A percentile compares a stretch with the other conserved stretches of the same genome.
Conservation (phyloP, 1,140 invertebrate species). For the Formica exsecta region DNA sequence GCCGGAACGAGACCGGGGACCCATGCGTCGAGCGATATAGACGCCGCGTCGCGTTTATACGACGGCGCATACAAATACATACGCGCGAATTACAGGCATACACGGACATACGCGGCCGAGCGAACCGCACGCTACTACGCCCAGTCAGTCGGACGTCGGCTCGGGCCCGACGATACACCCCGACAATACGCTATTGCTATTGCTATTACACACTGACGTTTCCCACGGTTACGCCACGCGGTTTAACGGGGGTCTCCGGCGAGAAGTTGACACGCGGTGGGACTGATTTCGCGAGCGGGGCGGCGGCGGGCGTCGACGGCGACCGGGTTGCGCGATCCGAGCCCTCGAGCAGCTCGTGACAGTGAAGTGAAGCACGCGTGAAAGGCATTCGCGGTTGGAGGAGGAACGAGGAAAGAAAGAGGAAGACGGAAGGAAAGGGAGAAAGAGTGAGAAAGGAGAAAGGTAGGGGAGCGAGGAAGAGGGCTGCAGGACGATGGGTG, state of each 20-base stretch:
- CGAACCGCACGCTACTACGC: slow-evolving; percentile 55
- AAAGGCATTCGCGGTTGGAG: background rate
- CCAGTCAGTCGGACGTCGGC: slow-evolving; percentile 57
- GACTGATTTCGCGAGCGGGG: slow-evolving; percentile 33
- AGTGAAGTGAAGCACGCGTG: slow-evolving; percentile 59
- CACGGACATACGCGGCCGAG: background rate
- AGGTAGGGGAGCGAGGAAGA: slow-evolving; percentile 52
- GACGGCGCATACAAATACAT: slow-evolving; percentile 12
- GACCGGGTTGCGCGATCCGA: slow-evolving; percentile 36
- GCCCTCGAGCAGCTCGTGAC: slow-evolving; percentile 39
- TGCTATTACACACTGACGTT: slow-evolving; percentile 15
- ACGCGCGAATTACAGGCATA: background rate
- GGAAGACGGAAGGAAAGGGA: slow-evolving; percentile 14
- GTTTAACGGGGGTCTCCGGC: background rate
- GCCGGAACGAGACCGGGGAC: slow-evolving; percentile 4
- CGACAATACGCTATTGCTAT: slow-evolving; percentile 3
- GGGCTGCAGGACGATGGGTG: slow-evolving; percentile 48
- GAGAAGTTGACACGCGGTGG: background rate
- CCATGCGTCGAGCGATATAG: slow-evolving; percentile 46
- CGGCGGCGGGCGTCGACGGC: slow-evolving; percentile 20
- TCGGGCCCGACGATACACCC: slow-evolving; percentile 42
- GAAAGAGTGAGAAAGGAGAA: background rate
- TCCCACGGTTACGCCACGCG: slow-evolving; percentile 45
- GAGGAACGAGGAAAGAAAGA: slow-evolving; percentile 19
- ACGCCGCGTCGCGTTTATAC: slow-evolving; percentile 28